Evolutionary conservation across 2,797 vertebrate genomes (phyloP).

Genomic region (Anas capensis): DNA sequence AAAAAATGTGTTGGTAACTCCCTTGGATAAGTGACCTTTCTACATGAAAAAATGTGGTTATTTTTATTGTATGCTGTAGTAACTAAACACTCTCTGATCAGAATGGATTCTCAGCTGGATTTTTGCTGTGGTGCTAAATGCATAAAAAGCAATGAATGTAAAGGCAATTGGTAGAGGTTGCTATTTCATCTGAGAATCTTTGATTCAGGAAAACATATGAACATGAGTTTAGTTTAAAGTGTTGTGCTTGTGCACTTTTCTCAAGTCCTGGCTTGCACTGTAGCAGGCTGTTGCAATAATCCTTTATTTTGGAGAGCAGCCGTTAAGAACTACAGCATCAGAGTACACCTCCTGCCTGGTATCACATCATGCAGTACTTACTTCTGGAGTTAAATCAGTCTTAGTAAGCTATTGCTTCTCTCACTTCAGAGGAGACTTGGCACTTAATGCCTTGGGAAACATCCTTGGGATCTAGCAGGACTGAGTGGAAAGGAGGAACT

Average conservation of each 20-base stretch:
- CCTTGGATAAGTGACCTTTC: not conserved
- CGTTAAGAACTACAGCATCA: not conserved
- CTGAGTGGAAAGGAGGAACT: not conserved
- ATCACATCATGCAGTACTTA: not conserved
- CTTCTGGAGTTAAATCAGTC: not conserved
- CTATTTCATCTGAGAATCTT: not conserved
- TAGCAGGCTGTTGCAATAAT: not conserved
- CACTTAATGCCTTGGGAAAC: not conserved
- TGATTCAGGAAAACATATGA: not conserved
- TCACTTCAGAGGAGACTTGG: not conserved
- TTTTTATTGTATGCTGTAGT: not conserved
- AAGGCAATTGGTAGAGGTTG: not conserved
- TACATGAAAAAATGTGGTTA: not conserved
- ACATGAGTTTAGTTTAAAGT: not conserved
- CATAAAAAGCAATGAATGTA: not conserved
- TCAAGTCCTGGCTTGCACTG: not conserved
- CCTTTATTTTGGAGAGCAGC: not conserved
- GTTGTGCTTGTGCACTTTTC: not conserved
- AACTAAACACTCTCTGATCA: not conserved
- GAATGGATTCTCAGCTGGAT: not conserved
- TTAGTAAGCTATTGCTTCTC: not conserved
- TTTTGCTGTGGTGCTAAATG: not conserved
- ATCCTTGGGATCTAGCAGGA: not conserved
- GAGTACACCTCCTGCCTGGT: not conserved
- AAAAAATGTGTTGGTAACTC: not conserved